These are phyloP conservation scores for Acleris sparsana DNA, from an alignment of 2,888 invertebrate species.

Conservation along the genomic window DNA sequence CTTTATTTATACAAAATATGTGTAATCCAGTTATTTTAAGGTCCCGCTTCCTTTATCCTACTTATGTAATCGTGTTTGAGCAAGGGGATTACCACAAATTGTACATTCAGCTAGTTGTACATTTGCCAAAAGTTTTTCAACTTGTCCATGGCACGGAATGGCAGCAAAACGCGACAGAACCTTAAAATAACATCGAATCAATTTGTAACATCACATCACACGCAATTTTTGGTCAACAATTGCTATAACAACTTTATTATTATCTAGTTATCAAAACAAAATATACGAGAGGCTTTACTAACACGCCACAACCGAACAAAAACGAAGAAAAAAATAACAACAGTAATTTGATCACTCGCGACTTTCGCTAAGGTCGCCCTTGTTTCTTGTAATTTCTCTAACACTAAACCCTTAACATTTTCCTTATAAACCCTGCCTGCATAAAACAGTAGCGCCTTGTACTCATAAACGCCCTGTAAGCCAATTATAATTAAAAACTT, in stretches of 20 bases:
- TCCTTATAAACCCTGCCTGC: too few species aligned
- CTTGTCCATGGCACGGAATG: slow-evolving; percentile 21
- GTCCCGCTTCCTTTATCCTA: not conserved
- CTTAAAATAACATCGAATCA: slow-evolving; percentile 12
- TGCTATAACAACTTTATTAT: slow-evolving; percentile 30
- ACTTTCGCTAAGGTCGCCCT: too few species aligned
- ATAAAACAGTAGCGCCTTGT: too few species aligned
- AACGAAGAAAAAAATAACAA: not conserved
- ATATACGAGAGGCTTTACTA: slow-evolving; percentile 8
- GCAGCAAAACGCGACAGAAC: slow-evolving; percentile 2
- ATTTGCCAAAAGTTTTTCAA: slow-evolving; percentile 4
- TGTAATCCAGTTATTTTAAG: slow-evolving; percentile 11
- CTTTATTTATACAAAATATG: slow-evolving; percentile 7
- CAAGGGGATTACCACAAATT: slow-evolving; percentile 4
- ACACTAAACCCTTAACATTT: too few species aligned
- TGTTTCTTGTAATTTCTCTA: too few species aligned
- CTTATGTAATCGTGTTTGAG: not conserved
- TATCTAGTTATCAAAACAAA: slow-evolving; percentile 27
- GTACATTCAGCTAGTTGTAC: slow-evolving; percentile 7
- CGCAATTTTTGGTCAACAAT: slow-evolving; percentile 33
- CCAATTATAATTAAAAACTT: too few species aligned
- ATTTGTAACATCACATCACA: slow-evolving; percentile 22
- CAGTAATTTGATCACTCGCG: too few species aligned
- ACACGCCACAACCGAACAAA: not conserved
- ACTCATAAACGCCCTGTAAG: too few species aligned